These are phyloP conservation scores for Steinernema khuongi DNA, from an alignment of 1,140 invertebrate species.

Conservation along the genomic window DNA sequence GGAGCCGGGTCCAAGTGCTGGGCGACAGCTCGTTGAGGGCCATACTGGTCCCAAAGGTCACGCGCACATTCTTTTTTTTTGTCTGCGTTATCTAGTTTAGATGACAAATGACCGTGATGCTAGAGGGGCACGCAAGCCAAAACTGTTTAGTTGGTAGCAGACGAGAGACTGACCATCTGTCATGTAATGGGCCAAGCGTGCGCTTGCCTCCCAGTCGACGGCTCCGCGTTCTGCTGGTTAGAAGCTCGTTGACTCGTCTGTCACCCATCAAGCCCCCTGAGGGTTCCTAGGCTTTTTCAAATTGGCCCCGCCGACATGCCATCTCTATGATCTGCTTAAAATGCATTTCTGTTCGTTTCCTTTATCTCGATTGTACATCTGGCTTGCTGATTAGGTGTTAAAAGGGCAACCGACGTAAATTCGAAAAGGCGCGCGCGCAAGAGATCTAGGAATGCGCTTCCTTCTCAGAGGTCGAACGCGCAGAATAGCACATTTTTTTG, in stretches of 20 bases:
- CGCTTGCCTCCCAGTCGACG: neutral
- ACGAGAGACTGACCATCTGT: slow-evolving; percentile 9
- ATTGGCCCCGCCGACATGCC: slow-evolving; percentile 4
- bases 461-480: neutral
- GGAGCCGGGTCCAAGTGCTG: neutral
- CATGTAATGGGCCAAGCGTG: neutral
- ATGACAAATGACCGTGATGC: slow-evolving; percentile 3
- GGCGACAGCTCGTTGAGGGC: neutral
- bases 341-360: neutral
- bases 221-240: neutral
- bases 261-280: slow-evolving; percentile 10
- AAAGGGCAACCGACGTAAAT: too few relatives aligned
- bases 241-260: neutral
- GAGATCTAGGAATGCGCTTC: neutral
- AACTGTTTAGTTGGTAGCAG: neutral
- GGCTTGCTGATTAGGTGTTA: too few relatives aligned
- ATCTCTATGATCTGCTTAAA: neutral
- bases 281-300: neutral
- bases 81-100: slow-evolving; percentile 11
- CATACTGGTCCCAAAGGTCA: neutral
- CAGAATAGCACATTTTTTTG: neutral
- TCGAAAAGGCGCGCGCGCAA: too few relatives aligned
- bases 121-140: neutral
- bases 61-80: neutral
- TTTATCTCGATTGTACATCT: too few relatives aligned